Base-by-base conservation (phyloP, 2,113 vertebrate species). In the Cranoglanis bouderius region DNA sequence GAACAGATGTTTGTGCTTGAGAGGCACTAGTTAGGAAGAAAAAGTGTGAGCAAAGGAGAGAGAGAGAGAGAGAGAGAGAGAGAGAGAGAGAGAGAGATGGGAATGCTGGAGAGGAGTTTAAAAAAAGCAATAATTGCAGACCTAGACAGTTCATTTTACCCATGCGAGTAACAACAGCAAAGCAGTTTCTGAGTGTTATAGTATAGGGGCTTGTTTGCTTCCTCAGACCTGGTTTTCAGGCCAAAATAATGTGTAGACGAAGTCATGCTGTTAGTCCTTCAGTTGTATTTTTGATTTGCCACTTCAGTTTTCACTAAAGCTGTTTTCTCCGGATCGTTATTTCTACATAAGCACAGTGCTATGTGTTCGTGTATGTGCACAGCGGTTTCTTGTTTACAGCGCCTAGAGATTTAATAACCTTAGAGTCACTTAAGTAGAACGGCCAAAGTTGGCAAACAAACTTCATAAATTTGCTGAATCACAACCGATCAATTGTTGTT, bases 401-500 rank as follows among this genome's bases (percentile, higher is more conserved):
- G 29, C 55, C n/a, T 70, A 29, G n/a, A 87, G 74, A 53, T 82
- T 70, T 82, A 65, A 87, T 80, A 82, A 70, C 77, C 86, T 87
- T 67, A 21, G 29, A 59, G 74, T 77, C 35, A 18, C 38, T 61
- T 59, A 59, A 92, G 51, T 40, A 13, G 80, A 85, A 89, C 88
- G 90, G 90, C 91, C 92, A 90, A 91, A 90, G 90, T 91, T 85
- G 59, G 83, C 90, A 93, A 93, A 93, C 93, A 78, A 89, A 83
- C 85, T 92, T 83, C 67, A 90, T 87, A 82, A 81, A 1, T 72
- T 92, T 93, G 93, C 94, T 94, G 92, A 95, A 94, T 95, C 93
- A 94, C 86, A 91, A 86, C 16, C 55, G 89, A 94, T 94, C 93
- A 94, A 93, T 94, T 94, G 92, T 94, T 95, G 89, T 94, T 93